Evolutionary conservation across 2,797 vertebrate species (phyloP).

Genomic region (Rousettus madagascariensis): DNA sequence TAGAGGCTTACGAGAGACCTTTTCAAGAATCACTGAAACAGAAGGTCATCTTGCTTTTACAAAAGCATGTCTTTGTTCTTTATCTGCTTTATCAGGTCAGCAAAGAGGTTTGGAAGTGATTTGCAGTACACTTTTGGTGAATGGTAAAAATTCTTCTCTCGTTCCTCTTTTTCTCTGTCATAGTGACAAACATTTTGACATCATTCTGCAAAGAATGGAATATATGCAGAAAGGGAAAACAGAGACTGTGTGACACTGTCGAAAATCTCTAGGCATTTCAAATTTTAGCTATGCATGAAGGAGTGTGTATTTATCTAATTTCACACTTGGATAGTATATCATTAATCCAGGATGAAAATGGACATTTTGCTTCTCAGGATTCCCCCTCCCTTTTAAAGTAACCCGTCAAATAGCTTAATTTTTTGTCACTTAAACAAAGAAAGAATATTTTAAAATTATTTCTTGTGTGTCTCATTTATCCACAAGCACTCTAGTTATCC

Average conservation of each 20-base stretch:
- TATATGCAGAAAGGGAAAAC: conserved; percentile 47
- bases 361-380: conserved; percentile 51
- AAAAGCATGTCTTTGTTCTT: conserved; percentile 48
- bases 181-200: conserved; percentile 42
- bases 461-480: conserved; percentile 43
- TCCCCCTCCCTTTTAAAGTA: neutral
- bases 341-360: conserved; percentile 73
- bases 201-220: conserved; percentile 5
- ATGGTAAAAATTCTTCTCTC: neutral
- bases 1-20: conserved; percentile 54
- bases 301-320: conserved; percentile 70
- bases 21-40: conserved; percentile 63
- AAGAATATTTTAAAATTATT: conserved; percentile 52
- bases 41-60: conserved; percentile 69
- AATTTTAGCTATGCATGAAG: conserved; percentile 31
- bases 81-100: conserved; percentile 54
- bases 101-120: conserved; percentile 11
- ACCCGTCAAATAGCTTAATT: conserved; percentile 45
- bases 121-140: neutral
- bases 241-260: neutral
- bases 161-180: neutral
- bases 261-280: conserved; percentile 27
- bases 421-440: conserved; percentile 69
- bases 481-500: conserved; percentile 46
- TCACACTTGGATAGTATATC: conserved; percentile 65